Percentiles rank a stretch among this genome's conserved stretches.
Conservation (phyloP, 2,888 invertebrate genomes). For the Adineta ricciae region DNA sequence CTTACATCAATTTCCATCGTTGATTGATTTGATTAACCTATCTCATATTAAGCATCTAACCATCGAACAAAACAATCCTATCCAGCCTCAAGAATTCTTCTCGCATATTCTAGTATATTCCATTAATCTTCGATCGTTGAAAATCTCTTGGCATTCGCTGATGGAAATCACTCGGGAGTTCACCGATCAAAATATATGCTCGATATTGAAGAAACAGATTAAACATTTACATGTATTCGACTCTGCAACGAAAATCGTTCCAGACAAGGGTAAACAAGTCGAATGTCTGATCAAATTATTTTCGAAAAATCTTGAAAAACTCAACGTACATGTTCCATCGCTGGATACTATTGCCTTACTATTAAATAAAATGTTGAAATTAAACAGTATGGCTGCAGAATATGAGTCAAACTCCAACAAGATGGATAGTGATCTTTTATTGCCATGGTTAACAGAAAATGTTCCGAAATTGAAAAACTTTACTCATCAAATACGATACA, state of each 20-base stretch:
- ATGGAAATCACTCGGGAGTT: neutral
- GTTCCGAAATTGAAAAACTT: too few species aligned
- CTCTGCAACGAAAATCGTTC: neutral
- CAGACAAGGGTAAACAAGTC: neutral
- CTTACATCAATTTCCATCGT: neutral
- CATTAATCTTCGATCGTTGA: neutral
- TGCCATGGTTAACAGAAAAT: too few species aligned
- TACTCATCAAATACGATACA: too few species aligned
- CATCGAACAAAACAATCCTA: neutral
- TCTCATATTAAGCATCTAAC: neutral
- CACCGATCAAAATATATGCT: neutral
- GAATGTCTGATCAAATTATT: neutral
- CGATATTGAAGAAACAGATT: neutral
- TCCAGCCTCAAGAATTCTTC: neutral
- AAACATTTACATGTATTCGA: neutral
- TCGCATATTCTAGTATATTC: neutral
- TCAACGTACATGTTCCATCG: too few species aligned
- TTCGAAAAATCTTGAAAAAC: neutral
- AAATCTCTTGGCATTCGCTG: neutral
- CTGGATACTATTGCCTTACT: too few species aligned
- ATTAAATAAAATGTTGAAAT: too few species aligned
- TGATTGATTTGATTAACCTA: neutral
- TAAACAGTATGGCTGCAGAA: too few species aligned
- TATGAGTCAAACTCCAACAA: too few species aligned
- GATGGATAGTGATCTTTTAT: too few species aligned